These are phyloP conservation scores for Thermophis baileyi DNA, from an alignment of 2,113 vertebrate genomes.

Conservation along the genomic window DNA sequence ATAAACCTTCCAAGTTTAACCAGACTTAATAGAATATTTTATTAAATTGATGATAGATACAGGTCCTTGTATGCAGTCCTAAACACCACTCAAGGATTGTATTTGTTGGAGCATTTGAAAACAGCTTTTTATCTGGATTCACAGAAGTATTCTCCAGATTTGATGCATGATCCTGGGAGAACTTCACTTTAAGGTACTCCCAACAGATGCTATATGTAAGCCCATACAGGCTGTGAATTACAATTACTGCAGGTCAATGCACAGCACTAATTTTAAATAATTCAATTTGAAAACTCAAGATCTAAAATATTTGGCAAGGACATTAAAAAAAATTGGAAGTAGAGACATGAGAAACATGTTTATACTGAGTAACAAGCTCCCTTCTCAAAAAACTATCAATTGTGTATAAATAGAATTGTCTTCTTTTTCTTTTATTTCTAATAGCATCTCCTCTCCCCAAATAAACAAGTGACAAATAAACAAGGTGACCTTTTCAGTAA, in stretches of 20 bases:
- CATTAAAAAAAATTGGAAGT: not conserved
- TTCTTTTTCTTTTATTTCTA: not conserved
- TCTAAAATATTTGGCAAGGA: not conserved
- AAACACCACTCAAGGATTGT: not conserved
- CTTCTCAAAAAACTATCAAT: not conserved
- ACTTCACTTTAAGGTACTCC: not conserved
- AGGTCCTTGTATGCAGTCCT: not conserved
- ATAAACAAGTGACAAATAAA: not conserved
- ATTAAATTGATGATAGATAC: not conserved
- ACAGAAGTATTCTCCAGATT: not conserved
- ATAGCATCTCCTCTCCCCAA: not conserved
- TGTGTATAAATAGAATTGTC: not conserved
- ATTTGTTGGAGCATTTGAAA: not conserved
- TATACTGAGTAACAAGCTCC: not conserved
- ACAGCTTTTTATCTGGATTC: not conserved
- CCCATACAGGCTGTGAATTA: not conserved
- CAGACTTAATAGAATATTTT: not conserved
- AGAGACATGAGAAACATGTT: not conserved
- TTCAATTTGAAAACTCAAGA: not conserved
- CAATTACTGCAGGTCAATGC: not conserved
- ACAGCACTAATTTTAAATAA: not conserved
- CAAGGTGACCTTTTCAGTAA: slow-evolving; percentile 50
- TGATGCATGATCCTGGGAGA: not conserved
- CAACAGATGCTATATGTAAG: not conserved
- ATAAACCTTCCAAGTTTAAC: not conserved